A percentile compares a stretch with the other conserved stretches of the same genome.
These are phyloP conservation scores for Boloria selene DNA, from an alignment of 2,888 invertebrate species.

Conservation along the genomic window DNA sequence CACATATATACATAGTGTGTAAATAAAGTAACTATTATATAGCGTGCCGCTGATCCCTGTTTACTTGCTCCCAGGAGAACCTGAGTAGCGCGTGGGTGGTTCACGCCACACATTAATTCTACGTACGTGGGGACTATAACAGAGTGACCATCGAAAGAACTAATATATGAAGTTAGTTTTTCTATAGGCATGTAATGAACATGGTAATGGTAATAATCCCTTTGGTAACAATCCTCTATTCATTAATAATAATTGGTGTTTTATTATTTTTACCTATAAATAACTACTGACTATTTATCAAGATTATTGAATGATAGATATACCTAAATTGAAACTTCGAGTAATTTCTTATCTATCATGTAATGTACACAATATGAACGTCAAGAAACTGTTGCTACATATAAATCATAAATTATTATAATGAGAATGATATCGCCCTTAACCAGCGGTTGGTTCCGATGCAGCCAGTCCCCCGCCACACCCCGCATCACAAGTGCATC, in stretches of 20 bases:
- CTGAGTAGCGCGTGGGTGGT: constrained; percentile 5
- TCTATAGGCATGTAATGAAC: too few relatives aligned
- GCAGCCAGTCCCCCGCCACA: constrained; percentile 15
- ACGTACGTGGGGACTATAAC: neutral
- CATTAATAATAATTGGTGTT: too few relatives aligned
- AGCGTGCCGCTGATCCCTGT: constrained; percentile 7
- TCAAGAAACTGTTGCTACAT: constrained; percentile 15
- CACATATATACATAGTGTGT: neutral
- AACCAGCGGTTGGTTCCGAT: constrained; percentile 25
- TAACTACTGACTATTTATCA: too few relatives aligned
- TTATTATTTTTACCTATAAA: too few relatives aligned
- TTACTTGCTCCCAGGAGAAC: constrained; percentile 10
- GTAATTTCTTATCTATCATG: constrained; percentile 1
- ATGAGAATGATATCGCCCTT: constrained; percentile 29
- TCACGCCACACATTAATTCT: neutral
- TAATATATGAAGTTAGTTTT: neutral
- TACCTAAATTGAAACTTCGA: neutral
- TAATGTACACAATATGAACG: neutral
- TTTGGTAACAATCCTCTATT: too few relatives aligned
- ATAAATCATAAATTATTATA: constrained; percentile 32
- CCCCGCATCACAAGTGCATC: constrained; percentile 23
- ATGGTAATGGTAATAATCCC: too few relatives aligned
- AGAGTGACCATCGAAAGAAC: neutral
- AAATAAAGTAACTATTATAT: constrained; percentile 1
- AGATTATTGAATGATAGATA: too few relatives aligned